These are phyloP conservation scores for Mycteria americana DNA, from an alignment of 2,797 vertebrate genomes.

Conservation along the genomic window DNA sequence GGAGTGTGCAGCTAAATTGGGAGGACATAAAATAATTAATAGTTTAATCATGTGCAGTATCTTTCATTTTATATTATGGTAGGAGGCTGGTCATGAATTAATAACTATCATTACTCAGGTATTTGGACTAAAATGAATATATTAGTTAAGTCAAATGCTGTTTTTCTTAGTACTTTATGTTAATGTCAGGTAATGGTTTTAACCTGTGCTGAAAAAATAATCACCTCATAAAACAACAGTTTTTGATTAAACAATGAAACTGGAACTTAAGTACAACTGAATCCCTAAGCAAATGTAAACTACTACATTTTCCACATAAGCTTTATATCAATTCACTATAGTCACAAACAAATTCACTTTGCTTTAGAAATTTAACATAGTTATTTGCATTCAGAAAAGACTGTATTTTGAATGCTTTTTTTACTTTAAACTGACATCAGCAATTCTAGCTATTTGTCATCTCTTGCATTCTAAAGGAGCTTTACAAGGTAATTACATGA, in stretches of 20 bases:
- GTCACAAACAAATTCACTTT: neutral
- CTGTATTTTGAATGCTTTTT: neutral
- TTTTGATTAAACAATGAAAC: conserved; percentile 9
- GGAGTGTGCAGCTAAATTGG: neutral
- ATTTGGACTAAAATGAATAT: neutral
- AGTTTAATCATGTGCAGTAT: neutral
- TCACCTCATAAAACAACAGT: neutral
- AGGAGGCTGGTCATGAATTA: neutral
- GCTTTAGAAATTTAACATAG: neutral
- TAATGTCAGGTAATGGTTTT: neutral
- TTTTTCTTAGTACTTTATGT: neutral
- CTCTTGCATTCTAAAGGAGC: neutral
- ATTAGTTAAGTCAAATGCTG: neutral
- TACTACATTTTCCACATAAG: neutral
- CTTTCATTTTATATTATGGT: neutral
- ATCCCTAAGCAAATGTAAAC: neutral
- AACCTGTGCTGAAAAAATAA: conserved; percentile 20
- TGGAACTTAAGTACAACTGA: neutral
- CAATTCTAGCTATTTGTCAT: neutral
- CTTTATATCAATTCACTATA: neutral
- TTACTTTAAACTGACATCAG: neutral
- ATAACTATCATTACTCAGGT: neutral
- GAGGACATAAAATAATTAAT: neutral
- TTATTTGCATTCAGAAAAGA: neutral
- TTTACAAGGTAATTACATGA: neutral